A percentile compares a stretch with the other conserved stretches of the same genome.
Evolutionary conservation across 2,113 vertebrate species (phyloP).

Genomic region (Odontophorus gujanensis): DNA sequence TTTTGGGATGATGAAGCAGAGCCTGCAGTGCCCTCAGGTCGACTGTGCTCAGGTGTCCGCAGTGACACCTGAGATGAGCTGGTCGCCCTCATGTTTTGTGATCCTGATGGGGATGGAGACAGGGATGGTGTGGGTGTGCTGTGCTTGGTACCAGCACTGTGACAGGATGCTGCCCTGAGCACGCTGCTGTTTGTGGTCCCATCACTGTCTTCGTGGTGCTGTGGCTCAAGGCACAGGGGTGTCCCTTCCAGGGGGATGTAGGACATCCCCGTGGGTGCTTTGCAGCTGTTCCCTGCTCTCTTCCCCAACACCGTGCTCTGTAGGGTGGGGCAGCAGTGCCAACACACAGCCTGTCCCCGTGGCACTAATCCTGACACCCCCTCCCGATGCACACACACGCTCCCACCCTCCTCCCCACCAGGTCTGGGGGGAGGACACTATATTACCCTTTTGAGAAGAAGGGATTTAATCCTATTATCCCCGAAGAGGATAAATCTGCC

Average conservation of each 20-base stretch:
- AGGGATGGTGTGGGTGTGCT: rapidly evolving
- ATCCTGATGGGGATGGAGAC: no score
- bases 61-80: neutral
- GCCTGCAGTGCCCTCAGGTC: neutral
- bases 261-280: rapidly evolving
- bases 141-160: rapidly evolving
- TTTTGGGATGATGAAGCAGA: neutral
- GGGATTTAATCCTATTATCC: constrained; percentile 83
- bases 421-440: neutral
- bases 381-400: neutral
- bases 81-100: neutral
- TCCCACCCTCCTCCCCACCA: no score
- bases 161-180: neutral
- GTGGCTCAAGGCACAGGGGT: rapidly evolving
- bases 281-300: neutral
- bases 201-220: rapidly evolving
- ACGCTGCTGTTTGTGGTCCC: neutral
- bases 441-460: constrained; percentile 56
- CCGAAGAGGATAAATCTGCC: constrained; percentile 78
- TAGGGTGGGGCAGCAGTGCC: neutral
- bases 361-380: neutral
- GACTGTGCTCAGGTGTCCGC: rapidly evolving
- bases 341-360: rapidly evolving
- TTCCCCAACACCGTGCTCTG: neutral
- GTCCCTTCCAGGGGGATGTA: neutral